Base-by-base conservation (phyloP, 1,140 invertebrate species). In the Eueides isabella region DNA sequence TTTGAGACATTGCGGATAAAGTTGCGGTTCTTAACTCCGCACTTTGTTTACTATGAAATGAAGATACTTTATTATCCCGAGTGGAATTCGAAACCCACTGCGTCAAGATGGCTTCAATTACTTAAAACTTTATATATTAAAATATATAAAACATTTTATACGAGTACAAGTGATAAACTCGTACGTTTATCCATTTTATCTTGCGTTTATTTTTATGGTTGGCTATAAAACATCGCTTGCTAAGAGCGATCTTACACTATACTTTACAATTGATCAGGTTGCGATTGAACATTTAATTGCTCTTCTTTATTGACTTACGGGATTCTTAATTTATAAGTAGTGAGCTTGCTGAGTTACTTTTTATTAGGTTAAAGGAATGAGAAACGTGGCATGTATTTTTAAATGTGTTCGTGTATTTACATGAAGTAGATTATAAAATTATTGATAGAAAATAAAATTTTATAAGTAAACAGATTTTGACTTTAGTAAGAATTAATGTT, bases 251-350 rank as follows among this genome's bases (percentile, higher is more conserved):
- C 44, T 30, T 67, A 67, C 35, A 33, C 38, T 38, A 68, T 68
- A 31, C 41, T 26, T 41, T 61, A n/a, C 62, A 28, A 62, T 69
- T 61, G 33, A 61, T 71, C 63, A 28, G 63, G 29, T 23, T 29
- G 41, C 63, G 31, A 72, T 65, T 29, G 69, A 66, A 28, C 33
- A 41, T 71, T 72, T 72, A 41, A 72, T 72, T 72, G 62, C 29
- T 55, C 48, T 23, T 9, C 48, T 55, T 55, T 55, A 55, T 55
- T 55, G 48, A 55, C 41, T 68, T 48, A 29, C n/a, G 16, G 29
- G 28, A 68, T 16, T 68, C 29, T n/a, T 68, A 5, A 68, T 29
- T 68, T 68, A 16, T 31, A 48, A 31, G 44, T 55, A 30, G 26
- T 68, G 44, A 67, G 61, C n/a, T 55, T 30, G n/a, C 1, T 19